Base-by-base conservation (phyloP, 1,140 invertebrate species). In the Zaprionus africanus region DNA sequence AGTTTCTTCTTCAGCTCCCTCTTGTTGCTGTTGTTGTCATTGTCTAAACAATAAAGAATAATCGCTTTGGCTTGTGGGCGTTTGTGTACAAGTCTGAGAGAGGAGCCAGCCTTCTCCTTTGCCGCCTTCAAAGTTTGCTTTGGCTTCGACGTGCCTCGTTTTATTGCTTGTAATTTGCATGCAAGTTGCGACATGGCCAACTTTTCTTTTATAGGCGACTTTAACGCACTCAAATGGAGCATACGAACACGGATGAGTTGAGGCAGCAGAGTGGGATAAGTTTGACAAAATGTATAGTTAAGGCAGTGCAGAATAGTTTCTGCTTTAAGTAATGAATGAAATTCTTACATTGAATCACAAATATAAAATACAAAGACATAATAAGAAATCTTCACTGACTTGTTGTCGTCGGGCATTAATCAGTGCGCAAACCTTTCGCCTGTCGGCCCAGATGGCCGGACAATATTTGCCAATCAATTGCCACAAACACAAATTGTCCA, bases 391-490 rank as follows among this genome's bases (percentile, higher is more conserved):
- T 34, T 53, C 54, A 41, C 43, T 69, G 77, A 78, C 74, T 88
- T 79, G 36, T 71, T 84, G 87, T 90, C 86, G 76, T 41, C 67
- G 79, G 54, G 79, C 58, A 90, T 90, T 90, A 90, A 90, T 90
- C 82, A 90, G 82, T 12, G 12, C 38, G 38, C 36, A 76, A 90
- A 85, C 87, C 86, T 87, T 90, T 73, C 61, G 36, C 82, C 24
- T 26, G 53, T 46, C n/a, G n/a, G 41, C 41, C 41, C 72, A 80
- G 80, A 85, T 82, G 76, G 77, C 70, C 84, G 86, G 76, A 90
- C 88, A 91, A 79, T 91, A 91, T 91, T 91, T 91, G 90, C 90
- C 90, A 91, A 91, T 91, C 90, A 91, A 91, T 91, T 91, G 84
- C 90, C 90, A 85, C 90, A 91, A 91, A 91, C 88, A 91, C 84